Conservation (phyloP, 2,888 invertebrate genomes). For the Galeopsomyia nigrocyanea region DNA sequence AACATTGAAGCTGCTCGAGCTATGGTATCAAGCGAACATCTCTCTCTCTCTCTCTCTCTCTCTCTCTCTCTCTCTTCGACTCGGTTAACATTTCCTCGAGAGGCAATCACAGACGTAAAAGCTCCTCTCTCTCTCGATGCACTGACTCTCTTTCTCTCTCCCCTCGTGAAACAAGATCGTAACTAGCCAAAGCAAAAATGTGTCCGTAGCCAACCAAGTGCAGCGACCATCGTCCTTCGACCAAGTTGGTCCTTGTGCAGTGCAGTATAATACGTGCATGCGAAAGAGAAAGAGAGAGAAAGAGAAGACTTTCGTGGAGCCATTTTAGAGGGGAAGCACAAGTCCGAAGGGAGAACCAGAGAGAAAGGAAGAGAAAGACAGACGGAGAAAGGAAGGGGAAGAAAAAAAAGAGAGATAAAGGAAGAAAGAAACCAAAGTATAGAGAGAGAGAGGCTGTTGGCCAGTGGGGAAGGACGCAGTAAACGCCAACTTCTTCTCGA, state of each 20-base stretch:
- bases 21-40: no score
- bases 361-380: conserved; percentile 8
- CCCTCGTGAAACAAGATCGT: conserved; percentile 14
- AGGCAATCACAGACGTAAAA: conserved; percentile 22
- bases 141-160: conserved; percentile 1
- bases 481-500: conserved; percentile 21
- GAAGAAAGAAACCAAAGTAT: conserved; percentile 34
- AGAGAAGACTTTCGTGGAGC: conserved; percentile 38
- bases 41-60: no score
- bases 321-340: conserved; percentile 35
- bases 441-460: conserved; percentile 39
- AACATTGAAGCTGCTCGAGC: no score
- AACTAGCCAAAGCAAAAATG: conserved; percentile 26
- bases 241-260: not conserved
- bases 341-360: conserved; percentile 5
- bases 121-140: not conserved
- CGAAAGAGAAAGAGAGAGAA: not conserved
- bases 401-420: conserved; percentile 31
- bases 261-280: not conserved
- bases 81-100: no score
- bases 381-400: not conserved
- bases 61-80: no score
- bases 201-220: conserved; percentile 7
- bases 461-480: conserved; percentile 21
- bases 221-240: conserved; percentile 43